Conservation (phyloP, 2,797 vertebrate genomes). For the Sciaenops ocellatus region DNA sequence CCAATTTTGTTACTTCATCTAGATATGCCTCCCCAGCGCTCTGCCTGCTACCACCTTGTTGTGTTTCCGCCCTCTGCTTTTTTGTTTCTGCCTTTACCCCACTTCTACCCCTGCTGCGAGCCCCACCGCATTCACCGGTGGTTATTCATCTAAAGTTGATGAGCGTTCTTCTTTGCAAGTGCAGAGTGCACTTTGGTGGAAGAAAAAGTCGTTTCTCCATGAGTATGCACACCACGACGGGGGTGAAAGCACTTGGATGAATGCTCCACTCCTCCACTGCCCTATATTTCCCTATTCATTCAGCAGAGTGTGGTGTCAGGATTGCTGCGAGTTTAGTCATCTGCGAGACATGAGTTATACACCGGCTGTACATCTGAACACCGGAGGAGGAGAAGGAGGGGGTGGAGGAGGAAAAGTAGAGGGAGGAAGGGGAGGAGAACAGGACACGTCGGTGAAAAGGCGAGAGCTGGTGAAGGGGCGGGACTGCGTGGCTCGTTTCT, state of each 20-base stretch:
- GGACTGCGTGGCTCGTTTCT: conserved; percentile 39
- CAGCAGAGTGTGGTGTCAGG: conserved; percentile 41
- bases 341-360: conserved; percentile 38
- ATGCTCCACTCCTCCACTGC: conserved; percentile 58
- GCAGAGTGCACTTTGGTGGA: conserved; percentile 44
- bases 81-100: conserved; percentile 31
- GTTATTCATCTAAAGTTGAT: conserved; percentile 71
- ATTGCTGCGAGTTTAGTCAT: conserved; percentile 62
- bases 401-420: conserved; percentile 34
- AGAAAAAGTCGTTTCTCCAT: conserved; percentile 30
- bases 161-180: conserved; percentile 45
- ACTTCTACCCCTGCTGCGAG: conserved; percentile 26
- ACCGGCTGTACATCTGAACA: conserved; percentile 45
- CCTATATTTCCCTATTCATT: conserved; percentile 69
- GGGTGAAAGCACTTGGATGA: conserved; percentile 60
- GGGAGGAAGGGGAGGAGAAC: conserved; percentile 65
- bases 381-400: conserved; percentile 36
- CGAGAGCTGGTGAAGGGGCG: conserved; percentile 56
- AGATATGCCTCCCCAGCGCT: conserved; percentile 34
- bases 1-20: conserved; percentile 56
- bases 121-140: conserved; percentile 27
- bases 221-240: conserved; percentile 12
- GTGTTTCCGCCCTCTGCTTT: conserved; percentile 16
- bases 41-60: conserved; percentile 26
- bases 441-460: conserved; percentile 65